A percentile compares a stretch with the other conserved stretches of the same genome.
Conservation (phyloP, 35 echinoderm and acorn worm genomes). For the Patiria miniata region DNA sequence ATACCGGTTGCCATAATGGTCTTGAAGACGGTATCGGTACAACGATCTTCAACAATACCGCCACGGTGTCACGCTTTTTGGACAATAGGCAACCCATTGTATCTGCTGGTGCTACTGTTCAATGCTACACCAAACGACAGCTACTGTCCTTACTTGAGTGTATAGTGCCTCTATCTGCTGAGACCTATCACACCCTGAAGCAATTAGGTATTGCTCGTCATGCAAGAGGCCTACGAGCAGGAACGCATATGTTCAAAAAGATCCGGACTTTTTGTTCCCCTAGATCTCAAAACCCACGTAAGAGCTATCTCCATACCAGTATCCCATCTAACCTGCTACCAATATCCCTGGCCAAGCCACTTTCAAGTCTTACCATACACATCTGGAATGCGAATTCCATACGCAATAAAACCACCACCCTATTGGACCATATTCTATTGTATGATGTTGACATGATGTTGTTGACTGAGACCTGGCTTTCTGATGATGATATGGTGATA, state of each 20-base stretch:
- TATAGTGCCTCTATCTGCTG: not conserved
- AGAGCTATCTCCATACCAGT: too few species aligned
- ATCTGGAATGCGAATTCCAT: not conserved
- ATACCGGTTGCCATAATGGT: not conserved
- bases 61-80: not conserved
- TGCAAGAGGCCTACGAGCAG: not conserved
- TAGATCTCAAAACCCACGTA: too few species aligned
- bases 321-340: too few species aligned
- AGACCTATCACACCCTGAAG: not conserved
- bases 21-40: not conserved
- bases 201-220: not conserved
- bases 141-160: not conserved
- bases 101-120: not conserved
- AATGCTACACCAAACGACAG: not conserved
- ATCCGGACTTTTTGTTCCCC: not conserved
- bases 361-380: not conserved
- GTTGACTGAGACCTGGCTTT: too few species aligned
- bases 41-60: too few species aligned
- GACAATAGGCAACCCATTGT: not conserved
- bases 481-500: too few species aligned
- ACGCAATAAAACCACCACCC: too few species aligned
- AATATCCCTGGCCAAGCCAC: too few species aligned
- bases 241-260: too few species aligned
- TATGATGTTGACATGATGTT: too few species aligned
- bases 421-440: not conserved